A percentile compares a stretch with the other conserved stretches of the same genome.
Conservation (phyloP, 2,797 vertebrate species). For the Platyrinchus mystaceus region DNA sequence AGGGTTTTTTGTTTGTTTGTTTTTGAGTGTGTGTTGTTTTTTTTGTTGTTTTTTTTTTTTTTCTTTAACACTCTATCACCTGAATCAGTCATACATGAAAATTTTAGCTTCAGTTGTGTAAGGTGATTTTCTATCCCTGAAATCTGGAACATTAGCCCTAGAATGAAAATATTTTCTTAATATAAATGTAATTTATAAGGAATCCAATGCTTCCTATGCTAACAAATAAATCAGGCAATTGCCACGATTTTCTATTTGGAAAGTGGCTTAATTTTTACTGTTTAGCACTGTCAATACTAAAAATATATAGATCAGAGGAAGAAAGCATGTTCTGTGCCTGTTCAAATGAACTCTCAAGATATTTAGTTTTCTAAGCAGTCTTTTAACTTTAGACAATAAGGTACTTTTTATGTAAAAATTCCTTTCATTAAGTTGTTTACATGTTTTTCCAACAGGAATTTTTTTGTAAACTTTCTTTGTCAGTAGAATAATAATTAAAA, state of each 20-base stretch:
- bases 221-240: neutral
- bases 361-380: neutral
- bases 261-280: neutral
- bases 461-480: neutral
- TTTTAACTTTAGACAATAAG: neutral
- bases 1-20: neutral
- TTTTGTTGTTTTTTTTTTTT: neutral
- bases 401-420: neutral
- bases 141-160: neutral
- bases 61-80: neutral
- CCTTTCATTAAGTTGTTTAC: neutral
- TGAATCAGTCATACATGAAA: neutral
- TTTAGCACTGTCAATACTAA: neutral
- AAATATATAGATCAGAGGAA: neutral
- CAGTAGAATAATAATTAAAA: constrained; percentile 39
- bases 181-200: neutral
- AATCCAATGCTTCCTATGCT: neutral
- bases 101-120: neutral
- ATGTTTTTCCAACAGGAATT: neutral
- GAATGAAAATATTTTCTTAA: neutral
- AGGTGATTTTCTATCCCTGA: neutral
- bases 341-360: neutral
- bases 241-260: neutral
- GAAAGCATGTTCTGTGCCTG: neutral
- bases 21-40: neutral